Base-by-base conservation (phyloP, 2,113 vertebrate genomes). In the Rhinogobius similis region DNA sequence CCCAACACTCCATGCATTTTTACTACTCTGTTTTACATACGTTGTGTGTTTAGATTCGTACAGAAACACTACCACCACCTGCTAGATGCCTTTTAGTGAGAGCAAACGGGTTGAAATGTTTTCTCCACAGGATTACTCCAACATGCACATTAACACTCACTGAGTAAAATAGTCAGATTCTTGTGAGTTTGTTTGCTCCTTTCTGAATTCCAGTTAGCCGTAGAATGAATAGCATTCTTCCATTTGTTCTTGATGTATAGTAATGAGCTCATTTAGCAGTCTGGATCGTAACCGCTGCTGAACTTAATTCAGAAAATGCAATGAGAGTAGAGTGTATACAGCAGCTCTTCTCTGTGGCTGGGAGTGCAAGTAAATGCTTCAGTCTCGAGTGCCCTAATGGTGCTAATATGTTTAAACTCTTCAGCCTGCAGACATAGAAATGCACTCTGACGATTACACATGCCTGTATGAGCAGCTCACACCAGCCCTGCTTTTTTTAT, bases 251-350 rank as follows among this genome's bases (percentile, higher is more conserved):
- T 77, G 75, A 82, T 77, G 86, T 70, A 69, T 81, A 70, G 62
- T 86, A 82, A 87, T 82, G 79, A 87, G 82, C 83, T 69, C 53
- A 44, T 88, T 78, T 88, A 78, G 79, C 71, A 68, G 26, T 67
- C 52, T 6, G 36, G 71, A 46, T 36, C 70, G 78, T 68, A 70
- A 77, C 67, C 48, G 52, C 68, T 27, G 68, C 59, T 46, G 43
- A 82, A 67, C 65, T 73, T 0, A 50, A 50, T n/a, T 50, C 20
- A 43, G 23, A 78, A 58, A 65, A 69, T 67, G 66, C 65, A 72
- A 74, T 61, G 50, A 72, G 58, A 70, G 63, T 53, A 62, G 77
- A 82, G 67, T 72, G 61, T 73, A 72, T 43, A 12, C 23, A 63
- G 76, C 75, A 67, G 75, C 16, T 13, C 72, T 38, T 36, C 38